Evolutionary conservation across 2,797 vertebrate species (phyloP).

Genomic region (Tinamus major): DNA sequence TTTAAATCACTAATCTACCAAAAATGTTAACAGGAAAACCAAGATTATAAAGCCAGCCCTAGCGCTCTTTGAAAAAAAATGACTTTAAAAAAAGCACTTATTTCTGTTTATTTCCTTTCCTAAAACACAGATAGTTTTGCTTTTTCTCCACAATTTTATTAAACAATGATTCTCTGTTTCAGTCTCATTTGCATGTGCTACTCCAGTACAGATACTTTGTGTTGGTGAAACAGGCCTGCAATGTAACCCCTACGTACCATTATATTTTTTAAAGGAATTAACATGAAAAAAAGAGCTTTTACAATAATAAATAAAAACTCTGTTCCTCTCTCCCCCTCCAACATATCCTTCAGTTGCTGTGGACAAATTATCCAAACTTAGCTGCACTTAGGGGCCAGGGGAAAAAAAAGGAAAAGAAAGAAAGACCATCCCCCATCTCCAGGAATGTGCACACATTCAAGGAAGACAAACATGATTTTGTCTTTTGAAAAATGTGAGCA

Average conservation of each 20-base stretch:
- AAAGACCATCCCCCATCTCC: conserved; percentile 59
- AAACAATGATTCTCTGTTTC: conserved; percentile 66
- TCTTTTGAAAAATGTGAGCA: conserved; percentile 64
- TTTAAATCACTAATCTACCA: background rate
- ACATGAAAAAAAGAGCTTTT: conserved; percentile 55
- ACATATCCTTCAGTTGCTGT: conserved; percentile 29
- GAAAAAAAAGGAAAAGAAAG: conserved; percentile 29
- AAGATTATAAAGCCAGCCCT: background rate
- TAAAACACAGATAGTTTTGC: conserved; percentile 13
- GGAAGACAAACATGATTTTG: conserved; percentile 74
- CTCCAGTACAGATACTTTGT: conserved; percentile 54
- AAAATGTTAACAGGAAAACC: conserved; percentile 1
- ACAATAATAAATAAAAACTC: conserved; percentile 57
- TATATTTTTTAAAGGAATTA: conserved; percentile 58
- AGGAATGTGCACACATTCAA: conserved; percentile 67
- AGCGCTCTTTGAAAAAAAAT: background rate
- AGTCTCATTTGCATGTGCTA: conserved; percentile 50
- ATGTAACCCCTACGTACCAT: conserved; percentile 51
- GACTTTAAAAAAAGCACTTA: background rate
- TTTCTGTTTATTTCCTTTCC: conserved; percentile 6
- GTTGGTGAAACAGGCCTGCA: conserved; percentile 55
- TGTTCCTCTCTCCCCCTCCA: conserved; percentile 17
- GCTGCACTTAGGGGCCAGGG: background rate
- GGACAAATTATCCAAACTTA: conserved; percentile 50
- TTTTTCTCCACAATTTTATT: conserved; percentile 34